A percentile compares a stretch with the other conserved stretches of the same genome.
These are phyloP conservation scores for Actinopyga echinites DNA, from an alignment of 53 echinoderm and acorn worm genomes.

Conservation along the genomic window DNA sequence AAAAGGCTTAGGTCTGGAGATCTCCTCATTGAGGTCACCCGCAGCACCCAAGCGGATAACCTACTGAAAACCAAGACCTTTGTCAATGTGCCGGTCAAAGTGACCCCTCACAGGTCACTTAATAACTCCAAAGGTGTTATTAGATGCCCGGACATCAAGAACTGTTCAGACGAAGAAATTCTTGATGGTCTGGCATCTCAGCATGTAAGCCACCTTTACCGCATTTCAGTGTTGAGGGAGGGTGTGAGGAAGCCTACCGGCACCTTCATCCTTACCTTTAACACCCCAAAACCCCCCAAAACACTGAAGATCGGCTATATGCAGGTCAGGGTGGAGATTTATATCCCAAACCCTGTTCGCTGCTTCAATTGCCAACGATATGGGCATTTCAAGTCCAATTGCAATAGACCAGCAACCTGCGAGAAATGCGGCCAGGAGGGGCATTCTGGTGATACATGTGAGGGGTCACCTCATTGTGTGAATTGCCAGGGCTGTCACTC, in stretches of 20 bases:
- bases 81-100: neutral
- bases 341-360: slow-evolving; percentile 8
- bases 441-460: too few species aligned
- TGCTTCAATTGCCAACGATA: slow-evolving; percentile 2
- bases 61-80: neutral
- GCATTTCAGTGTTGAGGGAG: neutral
- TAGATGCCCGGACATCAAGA: neutral
- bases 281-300: neutral
- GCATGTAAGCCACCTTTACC: neutral
- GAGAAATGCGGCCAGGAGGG: too few species aligned
- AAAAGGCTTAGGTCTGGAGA: too few species aligned
- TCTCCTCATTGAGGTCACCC: neutral
- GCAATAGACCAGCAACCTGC: too few species aligned
- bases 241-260: neutral
- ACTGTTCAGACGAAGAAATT: neutral
- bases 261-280: slow-evolving; percentile 5
- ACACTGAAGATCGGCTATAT: neutral
- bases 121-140: slow-evolving; percentile 2
- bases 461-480: too few species aligned
- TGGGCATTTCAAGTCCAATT: neutral
- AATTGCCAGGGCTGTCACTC: too few species aligned
- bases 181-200: neutral
- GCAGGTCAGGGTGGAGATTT: neutral
- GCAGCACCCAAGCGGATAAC: neutral
- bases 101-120: neutral